Base-by-base conservation (phyloP, 1,140 invertebrate species). In the Lepidostoma basale region DNA sequence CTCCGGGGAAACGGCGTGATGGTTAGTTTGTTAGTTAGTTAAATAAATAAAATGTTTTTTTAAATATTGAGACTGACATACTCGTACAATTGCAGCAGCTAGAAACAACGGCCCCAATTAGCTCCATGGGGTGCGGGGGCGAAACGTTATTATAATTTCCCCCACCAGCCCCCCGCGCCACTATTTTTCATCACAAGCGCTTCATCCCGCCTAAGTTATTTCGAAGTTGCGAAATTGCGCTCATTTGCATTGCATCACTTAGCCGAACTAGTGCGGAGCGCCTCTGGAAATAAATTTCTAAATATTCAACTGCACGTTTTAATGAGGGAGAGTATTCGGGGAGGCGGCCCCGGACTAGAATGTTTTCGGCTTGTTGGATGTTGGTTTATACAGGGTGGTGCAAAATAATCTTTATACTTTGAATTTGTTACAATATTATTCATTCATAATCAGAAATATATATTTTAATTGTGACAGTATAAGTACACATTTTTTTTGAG, bases 211-310 rank as follows among this genome's bases (percentile, higher is more conserved):
- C 33, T 64, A 64, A 64, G 62, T 64, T 49, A 64, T 40, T 54
- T 40, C 28, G 14, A 64, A 33, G 62, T 64, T 54, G 22, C 2
- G 47, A 64, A 64, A 64, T 64, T 64, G 30, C 28, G 45, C 45
- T 52, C 45, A 64, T 64, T 64, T 64, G 62, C 62, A 64, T 64
- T 64, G 45, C 45, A 64, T 64, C 62, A 39, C 62, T 64, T 64
- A 54, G 25, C 62, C 30, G n/a, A 54, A 54, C 26, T 39, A 18
- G 26, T 26, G 23, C 45, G 40, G 45, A 9, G 26, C 62, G 3
- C 16, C 22, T 26, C 39, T 36, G 47, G 16, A 52, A 64, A 64
- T 64, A 64, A 54, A 54, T 64, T 64, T 23, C 16, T 12, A 64
- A 64, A 64, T 64, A 64, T 39, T 52, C 62, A 36, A 30, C 62